phyloP scores from a whole-genome alignment of 1,140 invertebrate species.

The Plodia interpunctella region DNA sequence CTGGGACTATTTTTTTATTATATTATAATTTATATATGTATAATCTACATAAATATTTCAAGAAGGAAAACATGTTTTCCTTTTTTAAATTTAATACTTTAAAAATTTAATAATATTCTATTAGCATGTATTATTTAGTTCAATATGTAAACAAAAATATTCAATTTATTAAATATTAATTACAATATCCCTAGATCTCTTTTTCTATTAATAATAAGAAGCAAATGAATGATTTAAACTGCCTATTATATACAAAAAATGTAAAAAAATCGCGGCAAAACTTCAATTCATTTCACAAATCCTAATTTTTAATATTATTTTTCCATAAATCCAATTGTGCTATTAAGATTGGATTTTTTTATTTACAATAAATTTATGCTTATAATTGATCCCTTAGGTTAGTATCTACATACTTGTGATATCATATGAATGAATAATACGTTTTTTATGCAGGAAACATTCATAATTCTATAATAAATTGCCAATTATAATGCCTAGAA shows the following conservation, averaged over 20 bases:
- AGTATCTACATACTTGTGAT: constrained; percentile 53
- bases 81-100: too few species aligned
- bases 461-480: neutral
- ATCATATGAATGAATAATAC: constrained; percentile 18
- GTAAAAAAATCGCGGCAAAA: constrained; percentile 20
- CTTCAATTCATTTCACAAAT: constrained; percentile 38
- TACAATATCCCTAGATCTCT: neutral
- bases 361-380: constrained; percentile 52
- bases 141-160: too few species aligned
- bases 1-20: too few species aligned
- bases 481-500: neutral
- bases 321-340: constrained; percentile 15
- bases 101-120: too few species aligned
- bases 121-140: too few species aligned
- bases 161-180: constrained; percentile 6
- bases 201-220: neutral
- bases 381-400: constrained; percentile 70
- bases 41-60: too few species aligned
- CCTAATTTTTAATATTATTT: constrained; percentile 13
- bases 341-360: constrained; percentile 35
- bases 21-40: too few species aligned
- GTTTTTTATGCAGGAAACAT: neutral
- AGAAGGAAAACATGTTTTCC: too few species aligned
- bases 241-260: neutral
- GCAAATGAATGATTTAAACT: neutral